Percentiles rank a stretch among this genome's conserved stretches.
Evolutionary conservation across 2,888 invertebrate genomes (phyloP).

Genomic region (Apamea epomidion): DNA sequence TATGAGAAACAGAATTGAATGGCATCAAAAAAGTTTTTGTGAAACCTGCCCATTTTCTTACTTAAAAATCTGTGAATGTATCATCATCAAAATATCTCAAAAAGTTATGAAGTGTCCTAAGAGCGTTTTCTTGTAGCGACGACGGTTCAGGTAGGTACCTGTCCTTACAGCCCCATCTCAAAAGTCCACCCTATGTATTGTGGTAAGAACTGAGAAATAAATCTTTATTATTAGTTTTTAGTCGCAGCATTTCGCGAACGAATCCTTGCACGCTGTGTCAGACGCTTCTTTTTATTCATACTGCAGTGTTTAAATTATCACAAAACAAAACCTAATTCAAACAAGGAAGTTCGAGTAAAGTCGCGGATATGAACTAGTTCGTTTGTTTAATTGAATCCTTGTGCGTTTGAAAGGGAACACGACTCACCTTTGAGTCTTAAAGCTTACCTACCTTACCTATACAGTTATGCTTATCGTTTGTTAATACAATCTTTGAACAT

Average conservation of each 20-base stretch:
- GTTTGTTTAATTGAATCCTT: conserved; percentile 29
- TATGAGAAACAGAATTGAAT: background rate
- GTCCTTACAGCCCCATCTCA: background rate
- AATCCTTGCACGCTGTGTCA: background rate
- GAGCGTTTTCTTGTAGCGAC: background rate
- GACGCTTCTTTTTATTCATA: background rate
- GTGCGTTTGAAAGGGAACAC: conserved; percentile 25
- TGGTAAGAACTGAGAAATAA: background rate
- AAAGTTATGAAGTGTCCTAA: background rate
- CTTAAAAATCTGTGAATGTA: background rate
- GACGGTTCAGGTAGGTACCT: background rate
- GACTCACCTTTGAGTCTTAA: conserved; percentile 4
- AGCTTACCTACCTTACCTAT: conserved; percentile 20
- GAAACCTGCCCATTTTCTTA: background rate
- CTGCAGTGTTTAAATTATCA: background rate
- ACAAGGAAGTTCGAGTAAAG: conserved; percentile 2
- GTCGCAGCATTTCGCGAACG: background rate
- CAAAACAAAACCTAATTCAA: conserved; percentile 5
- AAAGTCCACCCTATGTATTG: background rate
- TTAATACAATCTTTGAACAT: conserved; percentile 16
- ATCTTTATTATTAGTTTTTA: background rate
- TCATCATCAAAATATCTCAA: no score
- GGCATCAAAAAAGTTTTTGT: background rate
- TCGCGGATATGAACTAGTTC: conserved; percentile 9
- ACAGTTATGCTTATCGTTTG: conserved; percentile 17